Base-by-base conservation (phyloP, 2,113 vertebrate genomes). In the Laterallus jamaicensis region DNA sequence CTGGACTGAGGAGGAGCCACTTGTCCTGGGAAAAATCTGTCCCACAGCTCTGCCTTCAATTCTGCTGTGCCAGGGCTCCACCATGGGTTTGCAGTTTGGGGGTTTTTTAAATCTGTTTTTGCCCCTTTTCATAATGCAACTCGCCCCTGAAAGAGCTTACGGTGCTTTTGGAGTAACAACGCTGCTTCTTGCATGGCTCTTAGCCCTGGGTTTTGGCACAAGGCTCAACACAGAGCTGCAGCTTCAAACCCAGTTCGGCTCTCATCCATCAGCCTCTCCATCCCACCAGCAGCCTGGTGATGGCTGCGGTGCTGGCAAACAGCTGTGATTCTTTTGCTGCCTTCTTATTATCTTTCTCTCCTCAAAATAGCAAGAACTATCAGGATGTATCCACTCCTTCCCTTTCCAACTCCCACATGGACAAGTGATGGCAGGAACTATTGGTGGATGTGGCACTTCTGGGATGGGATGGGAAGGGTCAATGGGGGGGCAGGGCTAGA, bases 371-470 rank as follows among this genome's bases (percentile, higher is more conserved):
- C 42, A 44, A 24, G 12, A 35, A 20, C 39, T 26, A 19, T 13
- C 40, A 39, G 31, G 79, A 28, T 12, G 24, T 31, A 12, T 5
- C n/a, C 9, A 1, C 21, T 69, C 68, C n/a, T 44, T 28, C 28
- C 39, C 59, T 39, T 37, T 35, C 42, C 20, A 7, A 5, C n/a
- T 40, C 11, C 12, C 68, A 3, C 28, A 3, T 19, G 22, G 47
- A 4, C 39, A 8, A 11, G 0, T 0, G 5, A 6, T 8, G 60
- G 4, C 20, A 5, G 31, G 10, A 28, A 5, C 67, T 14, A 5
- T 10, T 3, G 3, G 35, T 15, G 21, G 14, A 4, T 18, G 3
- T 2, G 7, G 71, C 0, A 0, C 13, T 37, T 49, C 9, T 17
- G 44, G 74, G 1, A 1, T 13, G 29, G 66, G 22, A 18, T 1